These are phyloP conservation scores for Danio choprae DNA, from an alignment of 2,797 vertebrate genomes.

Conservation along the genomic window DNA sequence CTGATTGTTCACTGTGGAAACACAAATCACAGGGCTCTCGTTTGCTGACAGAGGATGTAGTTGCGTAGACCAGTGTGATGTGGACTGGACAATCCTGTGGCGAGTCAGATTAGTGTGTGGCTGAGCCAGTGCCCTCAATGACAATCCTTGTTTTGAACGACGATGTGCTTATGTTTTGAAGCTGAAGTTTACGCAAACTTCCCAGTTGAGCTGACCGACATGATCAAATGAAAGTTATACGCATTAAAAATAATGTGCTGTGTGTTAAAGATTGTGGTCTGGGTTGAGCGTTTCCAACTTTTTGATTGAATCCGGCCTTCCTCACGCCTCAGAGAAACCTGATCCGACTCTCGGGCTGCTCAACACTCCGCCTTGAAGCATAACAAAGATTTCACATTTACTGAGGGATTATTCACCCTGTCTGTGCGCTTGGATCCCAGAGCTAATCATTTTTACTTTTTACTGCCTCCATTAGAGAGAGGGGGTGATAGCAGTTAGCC, in stretches of 20 bases:
- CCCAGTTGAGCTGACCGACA: conserved; percentile 21
- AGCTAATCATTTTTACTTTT: conserved; percentile 56
- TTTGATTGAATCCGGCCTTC: conserved; percentile 44
- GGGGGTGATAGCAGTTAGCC: conserved; percentile 32
- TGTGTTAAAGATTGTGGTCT: conserved; percentile 19
- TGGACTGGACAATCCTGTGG: conserved; percentile 42
- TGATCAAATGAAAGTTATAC: conserved; percentile 26
- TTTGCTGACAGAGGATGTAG: conserved; percentile 34
- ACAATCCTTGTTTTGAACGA: conserved; percentile 13
- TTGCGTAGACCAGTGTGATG: conserved; percentile 43
- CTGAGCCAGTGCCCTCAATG: conserved; percentile 17
- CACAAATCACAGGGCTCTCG: conserved; percentile 25
- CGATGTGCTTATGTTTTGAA: conserved; percentile 25
- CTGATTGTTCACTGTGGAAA: conserved; percentile 21
- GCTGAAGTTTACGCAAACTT: conserved; percentile 26
- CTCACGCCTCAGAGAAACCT: conserved; percentile 50
- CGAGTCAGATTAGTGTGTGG: conserved; percentile 46
- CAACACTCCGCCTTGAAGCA: conserved; percentile 56
- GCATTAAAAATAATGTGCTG: conserved; percentile 27
- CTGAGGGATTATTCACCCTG: conserved; percentile 59
- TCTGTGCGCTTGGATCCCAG: conserved; percentile 42
- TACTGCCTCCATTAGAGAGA: conserved; percentile 23
- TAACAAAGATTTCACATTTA: conserved; percentile 66
- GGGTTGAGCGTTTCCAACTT: conserved; percentile 29
- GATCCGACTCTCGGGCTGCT: conserved; percentile 30